Evolutionary conservation across 2,888 invertebrate species (phyloP).

Genomic region (Stratiomys singularior): DNA sequence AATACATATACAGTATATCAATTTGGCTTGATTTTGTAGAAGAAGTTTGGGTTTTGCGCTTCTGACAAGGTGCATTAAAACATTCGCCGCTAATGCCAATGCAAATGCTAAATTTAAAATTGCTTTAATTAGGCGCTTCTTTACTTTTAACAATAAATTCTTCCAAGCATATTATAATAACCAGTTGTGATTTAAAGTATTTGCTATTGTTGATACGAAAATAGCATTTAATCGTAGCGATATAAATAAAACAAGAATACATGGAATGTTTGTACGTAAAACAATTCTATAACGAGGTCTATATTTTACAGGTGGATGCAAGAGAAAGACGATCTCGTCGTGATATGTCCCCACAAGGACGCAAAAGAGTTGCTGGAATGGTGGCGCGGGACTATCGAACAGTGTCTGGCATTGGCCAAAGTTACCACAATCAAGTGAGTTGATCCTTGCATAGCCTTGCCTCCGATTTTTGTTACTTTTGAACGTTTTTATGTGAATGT

Average conservation of each 20-base stretch:
- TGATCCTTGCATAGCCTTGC: too few relatives aligned
- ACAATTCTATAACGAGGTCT: not conserved
- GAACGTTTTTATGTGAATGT: too few relatives aligned
- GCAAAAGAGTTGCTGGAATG: conserved; percentile 76
- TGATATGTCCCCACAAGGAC: conserved; percentile 84
- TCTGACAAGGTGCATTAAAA: not conserved
- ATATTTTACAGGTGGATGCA: conserved; percentile 66
- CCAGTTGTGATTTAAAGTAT: not conserved
- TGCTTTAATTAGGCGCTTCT: not conserved
- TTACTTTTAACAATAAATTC: not conserved
- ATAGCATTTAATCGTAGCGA: not conserved
- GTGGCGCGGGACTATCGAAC: conserved; percentile 70
- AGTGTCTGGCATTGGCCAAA: conserved; percentile 66
- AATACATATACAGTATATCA: not conserved
- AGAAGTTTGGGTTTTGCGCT: not conserved
- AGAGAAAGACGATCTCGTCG: conserved; percentile 81
- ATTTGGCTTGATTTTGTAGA: not conserved
- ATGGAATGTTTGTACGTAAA: too few relatives aligned
- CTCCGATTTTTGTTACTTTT: too few relatives aligned
- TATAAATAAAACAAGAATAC: too few relatives aligned
- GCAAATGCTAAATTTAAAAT: not conserved
- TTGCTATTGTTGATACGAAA: not conserved
- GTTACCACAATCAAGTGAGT: conserved; percentile 65
- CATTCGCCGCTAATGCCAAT: not conserved
- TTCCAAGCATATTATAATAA: not conserved